Evolutionary conservation across 2,113 vertebrate species (phyloP).

Genomic region (Bagarius yarrelli): DNA sequence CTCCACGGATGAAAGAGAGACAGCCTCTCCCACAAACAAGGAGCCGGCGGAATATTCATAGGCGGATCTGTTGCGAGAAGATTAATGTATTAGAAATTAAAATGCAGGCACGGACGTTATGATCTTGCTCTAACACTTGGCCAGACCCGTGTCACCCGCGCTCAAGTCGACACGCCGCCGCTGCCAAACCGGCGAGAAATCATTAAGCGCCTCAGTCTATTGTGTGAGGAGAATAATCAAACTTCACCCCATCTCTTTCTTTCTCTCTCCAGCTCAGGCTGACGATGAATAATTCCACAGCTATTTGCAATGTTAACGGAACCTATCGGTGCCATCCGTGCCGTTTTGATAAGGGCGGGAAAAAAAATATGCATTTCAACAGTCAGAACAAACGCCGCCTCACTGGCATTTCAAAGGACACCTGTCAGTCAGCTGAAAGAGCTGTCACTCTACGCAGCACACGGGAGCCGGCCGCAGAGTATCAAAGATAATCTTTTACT

Average conservation of each 20-base stretch:
- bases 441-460: constrained; percentile 92
- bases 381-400: constrained; percentile 94
- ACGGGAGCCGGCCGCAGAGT: constrained; percentile 86
- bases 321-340: constrained; percentile 99
- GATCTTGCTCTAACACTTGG: constrained; percentile 99
- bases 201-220: constrained; percentile 94
- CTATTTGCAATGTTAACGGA: constrained; percentile 99
- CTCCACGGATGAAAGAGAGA: constrained; percentile 99
- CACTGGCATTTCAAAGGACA: constrained; percentile 98
- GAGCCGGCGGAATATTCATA: constrained; percentile 98
- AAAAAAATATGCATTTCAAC: constrained; percentile 99
- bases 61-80: constrained; percentile 96
- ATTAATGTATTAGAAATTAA: constrained; percentile 99
- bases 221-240: constrained; percentile 99
- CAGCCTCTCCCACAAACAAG: constrained; percentile 96
- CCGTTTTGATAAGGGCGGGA: constrained; percentile 94
- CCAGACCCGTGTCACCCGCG: constrained; percentile 98
- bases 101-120: constrained; percentile 93
- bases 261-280: constrained; percentile 75
- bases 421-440: constrained; percentile 98
- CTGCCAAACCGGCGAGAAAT: constrained; percentile 97
- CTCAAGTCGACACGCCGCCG: constrained; percentile 90
- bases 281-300: constrained; percentile 99
- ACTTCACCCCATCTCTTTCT: constrained; percentile 77
- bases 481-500: constrained; percentile 96